These are phyloP conservation scores for Sylvia atricapilla DNA, from an alignment of 2,113 vertebrate species.

Conservation along the genomic window DNA sequence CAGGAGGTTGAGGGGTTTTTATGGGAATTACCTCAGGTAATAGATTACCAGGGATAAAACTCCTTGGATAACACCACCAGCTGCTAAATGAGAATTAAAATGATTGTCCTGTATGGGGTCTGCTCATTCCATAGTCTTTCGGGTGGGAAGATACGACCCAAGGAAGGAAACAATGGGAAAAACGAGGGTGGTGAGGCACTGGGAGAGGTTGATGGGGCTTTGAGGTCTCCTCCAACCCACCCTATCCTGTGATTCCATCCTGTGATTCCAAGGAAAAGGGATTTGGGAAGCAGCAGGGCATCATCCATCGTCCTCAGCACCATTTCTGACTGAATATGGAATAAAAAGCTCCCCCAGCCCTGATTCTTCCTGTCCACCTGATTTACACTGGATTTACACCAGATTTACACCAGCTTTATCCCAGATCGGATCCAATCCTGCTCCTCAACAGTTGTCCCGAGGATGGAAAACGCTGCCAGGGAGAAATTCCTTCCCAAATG, in stretches of 20 bases:
- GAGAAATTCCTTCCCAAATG: neutral
- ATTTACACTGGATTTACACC: neutral
- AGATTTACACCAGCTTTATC: rapidly evolving
- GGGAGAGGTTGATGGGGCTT: neutral
- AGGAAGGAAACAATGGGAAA: neutral
- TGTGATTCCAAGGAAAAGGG: neutral
- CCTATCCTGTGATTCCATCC: neutral
- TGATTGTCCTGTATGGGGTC: rapidly evolving
- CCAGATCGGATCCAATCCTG: rapidly evolving
- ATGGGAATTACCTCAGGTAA: neutral
- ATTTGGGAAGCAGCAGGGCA: neutral
- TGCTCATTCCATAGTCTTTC: rapidly evolving
- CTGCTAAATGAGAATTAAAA: rapidly evolving
- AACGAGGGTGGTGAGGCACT: neutral
- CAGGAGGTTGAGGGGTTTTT: rapidly evolving
- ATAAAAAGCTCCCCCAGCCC: neutral
- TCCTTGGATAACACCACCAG: rapidly evolving
- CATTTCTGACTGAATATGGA: rapidly evolving
- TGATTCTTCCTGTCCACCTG: rapidly evolving
- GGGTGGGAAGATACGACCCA: neutral
- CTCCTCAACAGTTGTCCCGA: rapidly evolving
- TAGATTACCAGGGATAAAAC: neutral
- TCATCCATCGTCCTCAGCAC: rapidly evolving
- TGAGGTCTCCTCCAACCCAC: neutral
- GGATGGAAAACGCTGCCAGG: neutral